Evolutionary conservation across 2,113 vertebrate genomes (phyloP).

Genomic region (Turnix velox): DNA sequence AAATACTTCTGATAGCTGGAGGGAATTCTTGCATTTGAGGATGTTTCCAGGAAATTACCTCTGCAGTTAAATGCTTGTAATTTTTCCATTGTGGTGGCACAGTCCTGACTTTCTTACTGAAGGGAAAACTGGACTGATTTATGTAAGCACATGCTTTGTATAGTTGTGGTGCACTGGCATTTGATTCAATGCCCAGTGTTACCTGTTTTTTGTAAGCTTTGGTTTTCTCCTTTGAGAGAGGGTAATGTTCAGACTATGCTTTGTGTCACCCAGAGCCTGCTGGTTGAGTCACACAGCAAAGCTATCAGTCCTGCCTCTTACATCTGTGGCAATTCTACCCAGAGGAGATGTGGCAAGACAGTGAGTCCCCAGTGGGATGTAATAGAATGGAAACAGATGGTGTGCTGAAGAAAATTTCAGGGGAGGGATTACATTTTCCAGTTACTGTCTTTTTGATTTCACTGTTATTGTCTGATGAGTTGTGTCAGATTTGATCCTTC

Average conservation of each 20-base stretch:
- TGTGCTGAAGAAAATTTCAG: conserved; percentile 49
- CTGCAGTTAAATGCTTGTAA: neutral
- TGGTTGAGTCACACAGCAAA: neutral
- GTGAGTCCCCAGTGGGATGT: conserved; percentile 44
- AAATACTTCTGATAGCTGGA: neutral
- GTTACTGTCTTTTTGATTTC: conserved; percentile 64
- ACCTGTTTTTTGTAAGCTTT: rapidly evolving
- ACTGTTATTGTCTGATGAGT: conserved; percentile 59
- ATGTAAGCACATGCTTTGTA: rapidly evolving
- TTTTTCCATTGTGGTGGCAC: neutral
- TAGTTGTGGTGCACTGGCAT: rapidly evolving
- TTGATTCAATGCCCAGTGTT: neutral
- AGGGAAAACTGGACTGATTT: neutral
- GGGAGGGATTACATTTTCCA: conserved; percentile 60
- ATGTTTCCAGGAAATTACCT: neutral
- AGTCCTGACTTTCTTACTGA: rapidly evolving
- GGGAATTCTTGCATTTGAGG: neutral
- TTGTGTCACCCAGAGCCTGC: neutral
- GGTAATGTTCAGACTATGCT: neutral
- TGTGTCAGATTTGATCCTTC: conserved; percentile 60
- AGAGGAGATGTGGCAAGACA: conserved; percentile 31
- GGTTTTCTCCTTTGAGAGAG: neutral
- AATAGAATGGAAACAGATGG: conserved; percentile 57
- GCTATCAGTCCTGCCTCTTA: neutral
- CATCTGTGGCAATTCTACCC: conserved; percentile 6